Evolutionary conservation across 2,797 vertebrate species (phyloP), one percentile per base, ranked within the genome.

Genomic region (Thamnophis elegans): DNA sequence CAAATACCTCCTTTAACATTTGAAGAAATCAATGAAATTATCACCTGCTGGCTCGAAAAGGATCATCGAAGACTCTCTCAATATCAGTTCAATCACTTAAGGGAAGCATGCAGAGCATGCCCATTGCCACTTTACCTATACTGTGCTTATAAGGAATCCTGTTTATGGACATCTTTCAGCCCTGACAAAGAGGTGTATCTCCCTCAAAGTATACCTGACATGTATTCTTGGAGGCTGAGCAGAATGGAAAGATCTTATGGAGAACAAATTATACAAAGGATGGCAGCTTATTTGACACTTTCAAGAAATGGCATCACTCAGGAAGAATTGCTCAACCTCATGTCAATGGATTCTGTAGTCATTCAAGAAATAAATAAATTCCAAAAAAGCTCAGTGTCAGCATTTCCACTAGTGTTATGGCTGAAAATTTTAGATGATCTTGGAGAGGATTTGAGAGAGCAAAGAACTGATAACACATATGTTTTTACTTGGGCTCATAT

Each of bases 291-390:
- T 55, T 93, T 97, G 85, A 97, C 97, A 0, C 90, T 97, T 88
- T 98, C 98, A 55, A 95, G 95, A 16, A 96, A 96, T 85, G 98
- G 98, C 4, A 95, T 97, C 91, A 97, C 97, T 8, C 96, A 97
- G 82, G 97, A 97, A 95, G 98, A 98, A 92, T 94, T 98, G 54
- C 92, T 98, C 85, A 95, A 97, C 28, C 95, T 98, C 25, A 91
- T 98, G 92, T 96, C 96, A 55, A 93, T 92, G 82, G 97, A 98
- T 87, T 91, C 59, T 5, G 91, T 91, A 14, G 97, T 98, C 20
- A 93, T 96, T 93, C 95, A 95, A 85, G 97, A 98, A 95, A 93
- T 97, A 86, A 92, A 86, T 54, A 93, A 95, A 60, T 93, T 93
- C 82, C 95, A 97, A 91, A 93, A 94, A 62, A 47, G 94, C 2